A percentile compares a stretch with the other conserved stretches of the same genome.
Evolutionary conservation across 2,888 invertebrate genomes (phyloP).

Genomic region (Eupithecia exiguata): DNA sequence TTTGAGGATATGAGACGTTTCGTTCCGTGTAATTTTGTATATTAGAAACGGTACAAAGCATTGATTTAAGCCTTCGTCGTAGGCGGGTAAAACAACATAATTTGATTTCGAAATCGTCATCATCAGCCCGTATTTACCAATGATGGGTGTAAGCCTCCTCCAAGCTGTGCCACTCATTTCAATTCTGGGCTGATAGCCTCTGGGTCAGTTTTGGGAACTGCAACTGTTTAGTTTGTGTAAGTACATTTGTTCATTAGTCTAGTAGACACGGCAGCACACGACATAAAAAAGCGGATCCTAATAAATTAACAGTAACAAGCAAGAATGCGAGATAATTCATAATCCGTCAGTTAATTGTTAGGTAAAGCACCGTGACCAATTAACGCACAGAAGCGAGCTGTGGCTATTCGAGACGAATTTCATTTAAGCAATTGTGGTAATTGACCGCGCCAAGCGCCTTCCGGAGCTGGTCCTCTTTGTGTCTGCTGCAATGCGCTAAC

Average conservation of each 20-base stretch:
- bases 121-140: background rate
- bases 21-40: background rate
- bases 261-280: slow-evolving; percentile 13
- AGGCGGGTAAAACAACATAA: background rate
- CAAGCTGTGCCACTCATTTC: background rate
- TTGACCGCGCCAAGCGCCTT: slow-evolving; percentile 74
- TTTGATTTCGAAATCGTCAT: background rate
- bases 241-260: background rate
- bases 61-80: background rate
- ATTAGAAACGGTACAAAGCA: background rate
- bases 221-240: background rate
- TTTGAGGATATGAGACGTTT: background rate
- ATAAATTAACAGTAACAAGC: slow-evolving; percentile 44
- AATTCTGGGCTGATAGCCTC: background rate
- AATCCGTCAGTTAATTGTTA: slow-evolving; percentile 69
- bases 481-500: slow-evolving; percentile 53
- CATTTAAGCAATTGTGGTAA: slow-evolving; percentile 82
- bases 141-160: background rate
- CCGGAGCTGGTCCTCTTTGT: slow-evolving; percentile 68
- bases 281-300: slow-evolving; percentile 32
- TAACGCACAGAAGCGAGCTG: slow-evolving; percentile 64
- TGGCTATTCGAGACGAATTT: slow-evolving; percentile 73
- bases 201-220: background rate
- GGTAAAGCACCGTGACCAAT: slow-evolving; percentile 82
- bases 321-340: slow-evolving; percentile 54